A percentile compares a stretch with the other conserved stretches of the same genome.
Evolutionary conservation across 2,113 vertebrate species (phyloP).

Genomic region (Leptocoma aspasia): DNA sequence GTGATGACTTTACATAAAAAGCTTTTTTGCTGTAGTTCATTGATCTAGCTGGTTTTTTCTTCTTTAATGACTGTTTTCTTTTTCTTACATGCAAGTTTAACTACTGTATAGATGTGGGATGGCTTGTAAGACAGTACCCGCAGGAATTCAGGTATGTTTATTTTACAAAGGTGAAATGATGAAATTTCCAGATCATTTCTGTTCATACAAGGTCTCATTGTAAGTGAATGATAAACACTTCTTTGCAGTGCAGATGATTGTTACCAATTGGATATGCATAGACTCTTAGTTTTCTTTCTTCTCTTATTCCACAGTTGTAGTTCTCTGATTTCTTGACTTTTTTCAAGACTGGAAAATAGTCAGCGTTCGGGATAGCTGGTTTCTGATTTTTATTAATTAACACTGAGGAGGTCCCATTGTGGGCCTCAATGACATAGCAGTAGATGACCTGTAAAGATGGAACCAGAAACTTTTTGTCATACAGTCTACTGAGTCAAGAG

Average conservation of each 20-base stretch:
- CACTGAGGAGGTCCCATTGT: neutral
- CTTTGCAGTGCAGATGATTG: neutral
- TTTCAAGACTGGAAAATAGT: neutral
- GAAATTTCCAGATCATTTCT: neutral
- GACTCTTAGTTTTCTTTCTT: neutral
- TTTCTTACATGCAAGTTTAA: slow-evolving; percentile 81
- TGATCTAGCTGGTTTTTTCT: neutral
- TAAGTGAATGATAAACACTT: neutral
- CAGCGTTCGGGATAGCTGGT: neutral
- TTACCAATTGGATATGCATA: neutral
- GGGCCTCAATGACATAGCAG: neutral
- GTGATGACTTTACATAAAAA: neutral
- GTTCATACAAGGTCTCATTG: neutral
- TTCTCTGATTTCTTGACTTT: neutral
- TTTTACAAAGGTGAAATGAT: neutral
- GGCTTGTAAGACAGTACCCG: slow-evolving; percentile 91
- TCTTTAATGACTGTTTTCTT: slow-evolving; percentile 16
- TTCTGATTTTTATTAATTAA: neutral
- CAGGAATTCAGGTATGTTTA: slow-evolving; percentile 86
- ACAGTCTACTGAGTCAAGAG: neutral
- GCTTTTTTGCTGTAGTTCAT: neutral
- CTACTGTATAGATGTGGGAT: slow-evolving; percentile 93
- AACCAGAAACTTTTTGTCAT: neutral
- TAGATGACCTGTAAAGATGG: neutral
- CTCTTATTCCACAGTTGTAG: neutral